Percentiles rank a stretch among this genome's conserved stretches.
Conservation (phyloP, 2,797 vertebrate species). For the Paguma larvata region DNA sequence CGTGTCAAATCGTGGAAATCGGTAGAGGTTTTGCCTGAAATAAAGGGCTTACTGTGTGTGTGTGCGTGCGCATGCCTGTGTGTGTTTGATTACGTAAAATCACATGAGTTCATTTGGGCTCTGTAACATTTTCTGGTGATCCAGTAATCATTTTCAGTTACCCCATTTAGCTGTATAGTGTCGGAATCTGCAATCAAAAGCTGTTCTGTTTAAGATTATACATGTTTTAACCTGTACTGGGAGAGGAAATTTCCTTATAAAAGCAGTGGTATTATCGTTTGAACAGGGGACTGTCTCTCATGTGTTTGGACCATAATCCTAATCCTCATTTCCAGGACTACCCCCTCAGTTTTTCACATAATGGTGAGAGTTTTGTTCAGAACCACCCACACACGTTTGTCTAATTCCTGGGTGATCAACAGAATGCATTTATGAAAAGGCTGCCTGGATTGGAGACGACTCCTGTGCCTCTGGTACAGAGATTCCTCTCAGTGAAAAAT, state of each 20-base stretch:
- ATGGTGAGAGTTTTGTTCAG: not conserved
- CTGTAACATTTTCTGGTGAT: constrained; percentile 3
- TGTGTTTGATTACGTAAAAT: not conserved
- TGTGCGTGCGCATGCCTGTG: not conserved
- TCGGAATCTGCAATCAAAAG: not conserved
- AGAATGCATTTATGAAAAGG: not conserved
- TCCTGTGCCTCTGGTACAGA: not conserved
- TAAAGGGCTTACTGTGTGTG: not conserved
- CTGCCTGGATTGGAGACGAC: not conserved
- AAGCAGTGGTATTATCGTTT: not conserved
- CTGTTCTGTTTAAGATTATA: not conserved
- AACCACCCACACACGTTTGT: not conserved
- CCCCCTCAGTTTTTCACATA: not conserved
- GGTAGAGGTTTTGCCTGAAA: constrained; percentile 30
- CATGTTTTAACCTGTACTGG: not conserved
- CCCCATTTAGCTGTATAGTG: not conserved
- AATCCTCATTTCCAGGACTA: not conserved
- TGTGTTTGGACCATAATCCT: not conserved
- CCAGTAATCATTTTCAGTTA: not conserved
- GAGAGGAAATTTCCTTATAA: not conserved
- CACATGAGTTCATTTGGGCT: not conserved
- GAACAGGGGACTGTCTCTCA: not conserved
- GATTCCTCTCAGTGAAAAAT: not conserved
- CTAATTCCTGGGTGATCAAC: not conserved
- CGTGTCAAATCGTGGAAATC: constrained; percentile 36